A percentile compares a stretch with the other conserved stretches of the same genome.
phyloP scores from a whole-genome alignment of 2,888 invertebrate species.

The Rhodophaea formosa region DNA sequence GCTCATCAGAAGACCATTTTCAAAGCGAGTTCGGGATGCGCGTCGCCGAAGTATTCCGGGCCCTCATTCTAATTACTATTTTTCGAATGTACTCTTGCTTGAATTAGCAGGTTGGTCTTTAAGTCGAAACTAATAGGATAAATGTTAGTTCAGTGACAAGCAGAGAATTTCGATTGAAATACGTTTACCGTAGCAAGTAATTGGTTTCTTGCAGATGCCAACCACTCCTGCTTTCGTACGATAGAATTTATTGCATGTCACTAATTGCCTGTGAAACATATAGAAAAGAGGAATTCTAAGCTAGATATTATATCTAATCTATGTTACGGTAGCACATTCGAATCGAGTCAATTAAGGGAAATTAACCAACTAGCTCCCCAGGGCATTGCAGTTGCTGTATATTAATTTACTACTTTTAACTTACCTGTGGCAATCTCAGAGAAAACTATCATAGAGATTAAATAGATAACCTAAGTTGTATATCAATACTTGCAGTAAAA shows the following conservation, averaged over 20 bases:
- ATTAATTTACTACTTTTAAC: background rate
- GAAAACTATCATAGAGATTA: too few species aligned
- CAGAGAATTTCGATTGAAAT: background rate
- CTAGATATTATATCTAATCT: background rate
- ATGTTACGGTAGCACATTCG: background rate
- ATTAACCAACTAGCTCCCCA: background rate
- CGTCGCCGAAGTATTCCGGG: too few species aligned
- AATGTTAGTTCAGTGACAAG: background rate
- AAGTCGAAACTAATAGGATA: background rate
- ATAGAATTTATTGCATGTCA: slow-evolving; percentile 8
- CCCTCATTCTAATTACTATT: background rate
- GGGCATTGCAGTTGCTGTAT: background rate
- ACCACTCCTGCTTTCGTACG: slow-evolving; percentile 8
- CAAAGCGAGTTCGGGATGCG: too few species aligned
- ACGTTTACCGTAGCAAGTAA: slow-evolving; percentile 5
- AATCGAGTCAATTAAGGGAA: slow-evolving; percentile 5
- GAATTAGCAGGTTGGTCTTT: background rate
- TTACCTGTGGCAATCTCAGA: too few species aligned
- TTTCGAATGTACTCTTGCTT: background rate
- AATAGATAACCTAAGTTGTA: too few species aligned
- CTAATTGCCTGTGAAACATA: slow-evolving; percentile 1
- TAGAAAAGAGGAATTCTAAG: background rate
- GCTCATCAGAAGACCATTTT: too few species aligned
- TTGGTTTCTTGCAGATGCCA: background rate
- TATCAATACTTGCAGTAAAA: too few species aligned